A percentile compares a stretch with the other conserved stretches of the same genome.
These are phyloP conservation scores for Mobula hypostoma DNA, from an alignment of 2,113 vertebrate genomes.

Conservation along the genomic window DNA sequence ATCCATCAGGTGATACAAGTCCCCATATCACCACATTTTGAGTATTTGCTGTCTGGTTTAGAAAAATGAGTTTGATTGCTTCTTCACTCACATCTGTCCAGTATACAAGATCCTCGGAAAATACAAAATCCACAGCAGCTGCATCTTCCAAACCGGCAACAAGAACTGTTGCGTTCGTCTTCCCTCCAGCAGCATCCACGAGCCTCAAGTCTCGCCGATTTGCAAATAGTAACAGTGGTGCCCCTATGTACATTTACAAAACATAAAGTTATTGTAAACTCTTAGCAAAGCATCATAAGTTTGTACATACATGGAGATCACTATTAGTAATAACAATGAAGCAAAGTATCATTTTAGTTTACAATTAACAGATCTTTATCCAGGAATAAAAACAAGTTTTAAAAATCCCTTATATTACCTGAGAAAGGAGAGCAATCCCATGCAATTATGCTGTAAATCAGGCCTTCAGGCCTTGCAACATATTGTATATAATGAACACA, in stretches of 20 bases:
- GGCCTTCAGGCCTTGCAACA: background rate
- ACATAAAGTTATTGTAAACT: slow-evolving; percentile 2
- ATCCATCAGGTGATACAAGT: slow-evolving; percentile 84
- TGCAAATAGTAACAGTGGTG: slow-evolving; percentile 85
- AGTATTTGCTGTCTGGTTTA: slow-evolving; percentile 66
- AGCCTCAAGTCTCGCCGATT: slow-evolving; percentile 87
- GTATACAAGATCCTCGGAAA: slow-evolving; percentile 75
- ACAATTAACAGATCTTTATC: background rate
- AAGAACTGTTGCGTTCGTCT: slow-evolving; percentile 80
- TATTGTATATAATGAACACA: background rate
- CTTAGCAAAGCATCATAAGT: background rate
- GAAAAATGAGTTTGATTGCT: slow-evolving; percentile 82
- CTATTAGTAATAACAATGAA: background rate
- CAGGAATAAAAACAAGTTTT: background rate
- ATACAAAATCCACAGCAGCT: slow-evolving; percentile 90
- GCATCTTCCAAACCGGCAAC: slow-evolving; percentile 90
- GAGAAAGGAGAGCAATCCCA: background rate
- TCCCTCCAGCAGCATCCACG: slow-evolving; percentile 75
- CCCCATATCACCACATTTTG: slow-evolving; percentile 79
- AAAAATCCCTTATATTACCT: background rate
- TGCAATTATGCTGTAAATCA: background rate
- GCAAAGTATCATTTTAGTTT: background rate
- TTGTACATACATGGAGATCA: background rate
- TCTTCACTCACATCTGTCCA: slow-evolving; percentile 98
- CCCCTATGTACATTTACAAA: slow-evolving; percentile 55